Conservation (phyloP, 2,888 invertebrate genomes). For the Octodonta nipae region DNA sequence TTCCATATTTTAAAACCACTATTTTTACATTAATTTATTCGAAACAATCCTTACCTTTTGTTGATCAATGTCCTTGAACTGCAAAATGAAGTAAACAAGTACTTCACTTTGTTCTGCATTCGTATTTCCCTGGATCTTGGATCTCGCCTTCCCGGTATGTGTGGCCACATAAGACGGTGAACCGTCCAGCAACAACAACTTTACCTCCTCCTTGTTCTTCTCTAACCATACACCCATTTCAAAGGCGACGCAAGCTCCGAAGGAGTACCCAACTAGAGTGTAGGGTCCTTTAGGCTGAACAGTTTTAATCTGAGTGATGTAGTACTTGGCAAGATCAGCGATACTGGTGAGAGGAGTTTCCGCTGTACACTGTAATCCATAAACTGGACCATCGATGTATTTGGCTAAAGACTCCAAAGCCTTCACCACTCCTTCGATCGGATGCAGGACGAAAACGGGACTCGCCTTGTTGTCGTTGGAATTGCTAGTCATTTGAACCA, state of each 20-base stretch:
- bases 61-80: slow-evolving; percentile 65
- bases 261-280: slow-evolving; percentile 86
- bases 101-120: slow-evolving; percentile 56
- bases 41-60: slow-evolving; percentile 50
- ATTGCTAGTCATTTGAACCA: slow-evolving; percentile 55
- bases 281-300: slow-evolving; percentile 75
- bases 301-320: slow-evolving; percentile 57
- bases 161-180: slow-evolving; percentile 69
- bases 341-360: slow-evolving; percentile 63
- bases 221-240: slow-evolving; percentile 86
- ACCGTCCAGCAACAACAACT: slow-evolving; percentile 77
- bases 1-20: background rate
- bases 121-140: slow-evolving; percentile 39
- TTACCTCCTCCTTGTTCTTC: slow-evolving; percentile 41
- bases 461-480: slow-evolving; percentile 29
- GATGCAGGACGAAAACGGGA: slow-evolving; percentile 63
- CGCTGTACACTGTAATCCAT: slow-evolving; percentile 78
- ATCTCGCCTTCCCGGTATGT: slow-evolving; percentile 56
- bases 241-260: slow-evolving; percentile 86
- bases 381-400: slow-evolving; percentile 61
- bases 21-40: background rate
- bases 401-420: slow-evolving; percentile 58
- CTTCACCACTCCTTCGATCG: slow-evolving; percentile 76
- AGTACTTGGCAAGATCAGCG: slow-evolving; percentile 56
- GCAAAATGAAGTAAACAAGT: slow-evolving; percentile 69